These are phyloP conservation scores for Cranoglanis bouderius DNA, from an alignment of 2,113 vertebrate species.

Conservation along the genomic window DNA sequence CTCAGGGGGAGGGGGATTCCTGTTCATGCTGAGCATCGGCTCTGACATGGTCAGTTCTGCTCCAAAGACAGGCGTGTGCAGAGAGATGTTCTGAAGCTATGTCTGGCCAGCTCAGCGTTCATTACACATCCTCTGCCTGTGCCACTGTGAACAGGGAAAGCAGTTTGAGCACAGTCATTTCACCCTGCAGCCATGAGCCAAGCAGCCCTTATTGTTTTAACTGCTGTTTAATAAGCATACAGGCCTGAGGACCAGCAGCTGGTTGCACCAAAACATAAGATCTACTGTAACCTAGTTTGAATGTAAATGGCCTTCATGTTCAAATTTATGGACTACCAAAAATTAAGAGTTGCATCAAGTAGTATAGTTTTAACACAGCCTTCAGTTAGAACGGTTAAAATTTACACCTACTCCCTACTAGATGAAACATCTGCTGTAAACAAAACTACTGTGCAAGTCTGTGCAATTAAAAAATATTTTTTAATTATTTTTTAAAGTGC, in stretches of 20 bases:
- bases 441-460: not conserved
- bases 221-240: not conserved
- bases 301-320: not conserved
- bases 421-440: not conserved
- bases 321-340: not conserved
- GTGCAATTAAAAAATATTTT: no score
- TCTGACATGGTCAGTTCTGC: constrained; percentile 72
- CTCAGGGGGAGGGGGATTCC: constrained; percentile 87
- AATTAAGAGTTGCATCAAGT: not conserved
- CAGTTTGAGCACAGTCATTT: constrained; percentile 38
- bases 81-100: not conserved
- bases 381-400: not conserved
- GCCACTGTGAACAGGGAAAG: constrained; percentile 45
- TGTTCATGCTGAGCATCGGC: constrained; percentile 64
- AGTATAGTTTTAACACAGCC: not conserved
- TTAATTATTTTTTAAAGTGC: not conserved
- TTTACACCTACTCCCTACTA: not conserved
- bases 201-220: not conserved
- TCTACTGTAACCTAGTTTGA: not conserved
- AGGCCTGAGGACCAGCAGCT: not conserved
- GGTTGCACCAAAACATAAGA: not conserved
- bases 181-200: not conserved
- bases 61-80: constrained; percentile 9
- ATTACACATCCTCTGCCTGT: constrained; percentile 57
- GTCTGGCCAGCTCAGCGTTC: constrained; percentile 46